These are phyloP conservation scores for Panopea generosa DNA, from an alignment of 2,888 invertebrate genomes.

Conservation along the genomic window DNA sequence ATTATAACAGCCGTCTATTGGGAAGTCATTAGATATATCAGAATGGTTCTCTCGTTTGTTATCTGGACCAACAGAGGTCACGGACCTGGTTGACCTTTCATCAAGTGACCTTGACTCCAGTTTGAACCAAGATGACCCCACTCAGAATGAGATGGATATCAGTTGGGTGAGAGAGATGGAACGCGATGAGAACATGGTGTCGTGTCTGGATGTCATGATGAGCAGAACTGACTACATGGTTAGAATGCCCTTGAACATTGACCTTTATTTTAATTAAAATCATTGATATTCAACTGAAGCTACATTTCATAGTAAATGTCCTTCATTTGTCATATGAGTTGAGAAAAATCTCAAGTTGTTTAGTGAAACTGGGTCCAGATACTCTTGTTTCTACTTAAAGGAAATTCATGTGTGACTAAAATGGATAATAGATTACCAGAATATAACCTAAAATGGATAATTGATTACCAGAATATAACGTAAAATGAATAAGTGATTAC, in stretches of 20 bases:
- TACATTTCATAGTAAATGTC: no score
- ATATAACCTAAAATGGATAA: no score
- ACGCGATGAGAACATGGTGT: constrained; percentile 10
- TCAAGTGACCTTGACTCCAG: constrained; percentile 20
- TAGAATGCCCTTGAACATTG: neutral
- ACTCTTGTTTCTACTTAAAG: no score
- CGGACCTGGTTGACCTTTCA: constrained; percentile 38
- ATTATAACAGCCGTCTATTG: constrained; percentile 10
- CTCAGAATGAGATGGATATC: constrained; percentile 34
- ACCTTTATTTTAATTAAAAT: no score
- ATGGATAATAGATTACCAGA: no score
- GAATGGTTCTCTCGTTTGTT: constrained; percentile 25
- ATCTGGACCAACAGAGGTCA: constrained; percentile 10
- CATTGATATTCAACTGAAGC: no score
- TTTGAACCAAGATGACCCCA: constrained; percentile 1
- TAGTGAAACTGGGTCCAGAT: no score
- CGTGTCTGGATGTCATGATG: constrained; percentile 41
- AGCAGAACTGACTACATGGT: constrained; percentile 36
- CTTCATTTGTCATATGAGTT: no score
- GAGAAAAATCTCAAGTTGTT: no score
- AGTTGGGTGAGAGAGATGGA: constrained; percentile 36
- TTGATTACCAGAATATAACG: no score
- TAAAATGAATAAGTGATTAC: no score
- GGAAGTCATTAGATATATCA: constrained; percentile 15
- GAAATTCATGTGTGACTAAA: no score